Evolutionary conservation across 2,888 invertebrate species (phyloP), one percentile per base, ranked within the genome.

Genomic region (Belgica antarctica): DNA sequence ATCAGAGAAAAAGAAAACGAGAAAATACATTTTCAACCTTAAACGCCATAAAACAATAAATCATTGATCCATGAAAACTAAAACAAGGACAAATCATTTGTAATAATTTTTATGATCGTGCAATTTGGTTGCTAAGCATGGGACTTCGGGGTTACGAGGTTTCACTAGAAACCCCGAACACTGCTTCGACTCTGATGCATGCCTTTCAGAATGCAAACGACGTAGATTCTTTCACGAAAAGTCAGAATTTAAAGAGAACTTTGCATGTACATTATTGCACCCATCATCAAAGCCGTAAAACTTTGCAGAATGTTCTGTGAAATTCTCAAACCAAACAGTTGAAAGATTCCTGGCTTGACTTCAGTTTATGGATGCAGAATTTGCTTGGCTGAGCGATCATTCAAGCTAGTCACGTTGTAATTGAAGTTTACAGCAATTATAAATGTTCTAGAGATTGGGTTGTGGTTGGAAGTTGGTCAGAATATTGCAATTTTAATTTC

Each of bases 21-120:
- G n/a, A n/a, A n/a, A n/a, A n/a, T n/a, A n/a, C n/a, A 41, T 41
- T 15, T 41, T n/a, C 41, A 52, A n/a, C 52, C 52, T 52, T 52
- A 8, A 22, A 27, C 28, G 19, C 31, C 62, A 62, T 62, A 62
- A 62, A 62, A 62, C 62, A 62, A 62, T 62, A 62, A 62, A 62
- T 62, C 62, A 62, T 25, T 62, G 61, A 61, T 25, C 61, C 27
- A 61, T 61, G 62, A 28, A 62, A 62, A 28, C 28, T 22, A 12
- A 62, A 25, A 25, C 62, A 62, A 62, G 62, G 62, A 62, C 62
- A 62, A 62, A 62, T 62, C 31, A 62, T 62, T 62, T 25, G 62
- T 62, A 62, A 62, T 62, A 22, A 62, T 62, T 61, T 61, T 61
- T 61, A 61, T 61, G 61, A 61, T 27, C 17, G 27, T 15, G 22